A percentile compares a stretch with the other conserved stretches of the same genome.
Conservation (phyloP, 2,888 invertebrate genomes). For the Cetonia aurata region DNA sequence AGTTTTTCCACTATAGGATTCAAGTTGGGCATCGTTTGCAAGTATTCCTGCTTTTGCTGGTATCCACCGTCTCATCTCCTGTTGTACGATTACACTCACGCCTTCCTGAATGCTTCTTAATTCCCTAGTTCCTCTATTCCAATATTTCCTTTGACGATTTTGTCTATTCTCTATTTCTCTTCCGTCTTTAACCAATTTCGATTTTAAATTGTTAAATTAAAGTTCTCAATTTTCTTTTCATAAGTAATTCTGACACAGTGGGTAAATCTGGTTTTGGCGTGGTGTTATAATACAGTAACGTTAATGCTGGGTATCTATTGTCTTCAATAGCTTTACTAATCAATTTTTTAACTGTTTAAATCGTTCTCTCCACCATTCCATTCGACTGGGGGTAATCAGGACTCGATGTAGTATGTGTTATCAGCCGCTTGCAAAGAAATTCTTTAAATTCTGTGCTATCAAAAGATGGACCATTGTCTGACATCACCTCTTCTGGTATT, state of each 20-base stretch:
- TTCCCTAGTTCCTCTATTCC: too few species aligned
- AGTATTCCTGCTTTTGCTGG: too few species aligned
- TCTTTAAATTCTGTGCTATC: conserved; percentile 45
- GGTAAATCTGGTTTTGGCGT: conserved; percentile 53
- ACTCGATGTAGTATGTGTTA: conserved; percentile 28
- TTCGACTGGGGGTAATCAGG: conserved; percentile 51
- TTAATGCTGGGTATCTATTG: conserved; percentile 50
- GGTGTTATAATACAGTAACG: conserved; percentile 47
- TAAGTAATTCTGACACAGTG: conserved; percentile 50
- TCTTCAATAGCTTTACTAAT: conserved; percentile 47
- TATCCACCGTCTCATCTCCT: too few species aligned
- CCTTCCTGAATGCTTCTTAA: too few species aligned
- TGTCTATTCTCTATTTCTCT: too few species aligned
- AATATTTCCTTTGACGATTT: too few species aligned
- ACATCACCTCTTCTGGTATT: conserved; percentile 31
- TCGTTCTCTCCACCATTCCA: conserved; percentile 50
- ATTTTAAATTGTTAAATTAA: too few species aligned
- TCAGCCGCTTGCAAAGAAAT: conserved; percentile 49
- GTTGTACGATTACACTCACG: too few species aligned
- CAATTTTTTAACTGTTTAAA: conserved; percentile 51
- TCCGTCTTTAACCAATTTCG: too few species aligned
- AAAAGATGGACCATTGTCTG: conserved; percentile 50
- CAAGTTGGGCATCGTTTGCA: too few species aligned
- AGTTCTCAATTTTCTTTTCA: conserved; percentile 53
- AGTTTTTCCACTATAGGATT: too few species aligned